phyloP scores from a whole-genome alignment of 2,797 vertebrate species.

The Hippopotamyrus pictus region DNA sequence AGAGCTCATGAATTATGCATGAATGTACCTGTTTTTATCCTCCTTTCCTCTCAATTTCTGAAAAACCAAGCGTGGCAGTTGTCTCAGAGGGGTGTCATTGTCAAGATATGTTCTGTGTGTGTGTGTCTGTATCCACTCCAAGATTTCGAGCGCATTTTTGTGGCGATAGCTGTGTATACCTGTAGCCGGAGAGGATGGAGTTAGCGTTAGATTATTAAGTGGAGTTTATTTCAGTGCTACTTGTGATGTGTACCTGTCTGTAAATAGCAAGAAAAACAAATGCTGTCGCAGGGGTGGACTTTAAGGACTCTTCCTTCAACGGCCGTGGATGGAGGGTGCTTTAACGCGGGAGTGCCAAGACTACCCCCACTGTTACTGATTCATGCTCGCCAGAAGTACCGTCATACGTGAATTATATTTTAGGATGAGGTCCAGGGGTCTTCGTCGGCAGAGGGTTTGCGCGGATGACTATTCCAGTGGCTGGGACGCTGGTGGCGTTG shows the following conservation, averaged over 20 bases:
- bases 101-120: not conserved
- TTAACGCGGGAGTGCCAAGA: not conserved
- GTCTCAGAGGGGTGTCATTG: conserved; percentile 1
- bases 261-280: not conserved
- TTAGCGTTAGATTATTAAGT: not conserved
- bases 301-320: not conserved
- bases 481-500: not conserved
- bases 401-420: conserved; percentile 10
- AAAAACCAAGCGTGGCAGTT: conserved; percentile 11
- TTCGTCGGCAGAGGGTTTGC: not conserved
- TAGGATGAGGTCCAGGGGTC: not conserved
- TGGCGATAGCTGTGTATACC: not conserved
- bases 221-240: not conserved
- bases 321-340: not conserved
- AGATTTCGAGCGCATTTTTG: not conserved
- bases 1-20: conserved; percentile 10
- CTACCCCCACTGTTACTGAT: not conserved
- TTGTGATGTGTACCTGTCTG: not conserved
- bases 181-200: not conserved
- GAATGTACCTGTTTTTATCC: conserved; percentile 11
- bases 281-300: not conserved
- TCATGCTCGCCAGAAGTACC: not conserved
- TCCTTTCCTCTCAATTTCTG: not conserved
- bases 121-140: not conserved
- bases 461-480: not conserved